These are phyloP conservation scores for Gerosis bhagava DNA, from an alignment of 2,888 invertebrate species.

Conservation along the genomic window DNA sequence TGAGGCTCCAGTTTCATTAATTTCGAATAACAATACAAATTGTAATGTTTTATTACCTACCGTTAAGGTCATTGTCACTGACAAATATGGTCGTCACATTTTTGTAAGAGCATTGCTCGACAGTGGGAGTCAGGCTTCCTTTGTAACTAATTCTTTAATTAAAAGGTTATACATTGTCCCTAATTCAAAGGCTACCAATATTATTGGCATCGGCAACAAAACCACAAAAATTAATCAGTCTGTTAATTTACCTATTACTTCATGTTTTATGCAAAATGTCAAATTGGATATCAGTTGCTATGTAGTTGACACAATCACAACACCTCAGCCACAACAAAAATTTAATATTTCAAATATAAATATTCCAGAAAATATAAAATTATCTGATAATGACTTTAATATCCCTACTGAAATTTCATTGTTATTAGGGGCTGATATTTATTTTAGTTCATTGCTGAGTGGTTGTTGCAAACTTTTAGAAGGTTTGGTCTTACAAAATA, in stretches of 20 bases:
- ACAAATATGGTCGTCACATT: too few relatives aligned
- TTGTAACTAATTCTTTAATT: conserved; percentile 19
- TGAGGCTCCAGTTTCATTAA: too few relatives aligned
- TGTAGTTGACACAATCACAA: neutral
- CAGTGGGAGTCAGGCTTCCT: too few relatives aligned
- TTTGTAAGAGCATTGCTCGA: too few relatives aligned
- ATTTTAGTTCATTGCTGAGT: conserved; percentile 19
- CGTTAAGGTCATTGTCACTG: too few relatives aligned
- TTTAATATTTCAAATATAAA: neutral
- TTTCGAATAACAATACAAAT: too few relatives aligned
- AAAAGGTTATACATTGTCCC: conserved; percentile 7
- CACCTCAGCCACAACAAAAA: neutral
- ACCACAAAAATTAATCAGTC: conserved; percentile 9
- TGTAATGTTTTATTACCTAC: too few relatives aligned
- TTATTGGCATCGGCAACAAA: conserved; percentile 19
- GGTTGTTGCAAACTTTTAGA: conserved; percentile 7
- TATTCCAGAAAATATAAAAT: neutral
- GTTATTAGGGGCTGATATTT: conserved; percentile 5
- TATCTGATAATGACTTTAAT: conserved; percentile 20
- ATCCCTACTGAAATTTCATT: conserved; percentile 3
- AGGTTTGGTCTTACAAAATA: conserved; percentile 28
- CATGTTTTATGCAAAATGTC: too few relatives aligned
- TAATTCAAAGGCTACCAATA: neutral
- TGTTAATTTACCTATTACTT: too few relatives aligned
- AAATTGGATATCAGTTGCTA: conserved; percentile 17